Base-by-base conservation (phyloP, 2,797 vertebrate species). In the Tragelaphus oryx region DNA sequence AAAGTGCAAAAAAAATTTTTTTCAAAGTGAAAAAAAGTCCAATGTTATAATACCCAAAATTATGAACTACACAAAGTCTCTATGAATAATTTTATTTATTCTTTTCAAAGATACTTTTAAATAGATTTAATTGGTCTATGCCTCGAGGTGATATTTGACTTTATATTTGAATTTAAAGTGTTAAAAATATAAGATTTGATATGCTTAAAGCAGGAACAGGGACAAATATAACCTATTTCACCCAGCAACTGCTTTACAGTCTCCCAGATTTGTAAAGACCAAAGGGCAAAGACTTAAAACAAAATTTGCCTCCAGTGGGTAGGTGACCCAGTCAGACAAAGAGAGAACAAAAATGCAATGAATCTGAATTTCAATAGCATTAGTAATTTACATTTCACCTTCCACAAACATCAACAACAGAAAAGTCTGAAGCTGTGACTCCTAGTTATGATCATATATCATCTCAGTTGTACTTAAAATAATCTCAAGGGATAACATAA, bases 101-200 rank as follows among this genome's bases (percentile, higher is more conserved):
- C 10, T 52, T 60, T 48, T 50, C 50, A 87, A 78, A 79, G 13
- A 7, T 80, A 18, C 2, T 87, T 87, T 93, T 65, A 52, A 62
- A 41, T 20, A 80, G 41, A 8, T 94, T 71, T 90, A 65, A 83
- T 65, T 92, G 30, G 30, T 12, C 28, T 59, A 30, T 68, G 13
- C 8, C 30, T 68, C 5, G 8, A 79, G 4, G 50, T 41, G 18
- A 79, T 44, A 57, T 65, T 89, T 76, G 12, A 41, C 62, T 68
- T 95, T 92, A 33, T 82, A 52, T 65, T 68, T 75, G 54, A 74
- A 91, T 75, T 75, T 80, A 71, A 96, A 94, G 82, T 95, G 24
- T 57, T 65, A 89, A 76, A 17, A 85, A 33, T 59, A 68, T 59
- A 93, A 79, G 57, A 75, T 48, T 24, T 50, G 17, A n/a, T 54